Evolutionary conservation across 1,140 invertebrate genomes (phyloP), one percentile per base, ranked within the genome.

Genomic region (Hylaeus volcanicus): DNA sequence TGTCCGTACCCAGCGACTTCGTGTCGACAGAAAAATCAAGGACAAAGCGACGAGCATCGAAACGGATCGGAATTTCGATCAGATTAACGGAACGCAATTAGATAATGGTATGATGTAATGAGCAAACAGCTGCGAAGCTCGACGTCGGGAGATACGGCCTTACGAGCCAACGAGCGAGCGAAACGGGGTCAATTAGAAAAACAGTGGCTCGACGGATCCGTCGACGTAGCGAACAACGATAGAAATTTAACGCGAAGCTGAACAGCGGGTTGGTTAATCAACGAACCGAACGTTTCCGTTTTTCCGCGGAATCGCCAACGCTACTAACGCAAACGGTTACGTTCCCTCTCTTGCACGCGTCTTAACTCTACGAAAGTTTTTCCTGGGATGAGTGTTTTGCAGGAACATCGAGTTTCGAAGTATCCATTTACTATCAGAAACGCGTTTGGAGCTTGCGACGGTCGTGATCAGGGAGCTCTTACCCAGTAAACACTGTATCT

Each of bases 181-280:
- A 84, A 85, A 85, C 58, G 76, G 55, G 84, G 84, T 85, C 82
- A 84, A 84, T 84, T 81, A 77, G 77, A 81, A 64, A 81, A 76
- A 73, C 76, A 51, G 82, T 48, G 51, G 63, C 53, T 43, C 43
- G 51, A 43, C 15, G 9, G 51, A 41, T 48, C 12, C 26, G 61
- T 26, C 37, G 12, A 12, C 4, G 45, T 5, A 39, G 58, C 14
- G 11, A 15, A 45, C 45, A 41, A 8, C 11, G 8, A 41, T 55
- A 72, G 51, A 45, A 63, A n/a, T 3, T 14, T 11, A 14, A 39
- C 14, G 9, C 15, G 12, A 66, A 71, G 26, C 64, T 12, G 39
- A 74, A 41, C 11, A 39, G 1, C 37, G 26, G 41, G 26, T n/a
- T 9, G 55, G 53, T 43, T 51, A 12, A 70, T n/a, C 0, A 66